Percentiles rank a stretch among this genome's conserved stretches.
Conservation (phyloP, 1,140 invertebrate species). For the Ylistrum balloti region DNA sequence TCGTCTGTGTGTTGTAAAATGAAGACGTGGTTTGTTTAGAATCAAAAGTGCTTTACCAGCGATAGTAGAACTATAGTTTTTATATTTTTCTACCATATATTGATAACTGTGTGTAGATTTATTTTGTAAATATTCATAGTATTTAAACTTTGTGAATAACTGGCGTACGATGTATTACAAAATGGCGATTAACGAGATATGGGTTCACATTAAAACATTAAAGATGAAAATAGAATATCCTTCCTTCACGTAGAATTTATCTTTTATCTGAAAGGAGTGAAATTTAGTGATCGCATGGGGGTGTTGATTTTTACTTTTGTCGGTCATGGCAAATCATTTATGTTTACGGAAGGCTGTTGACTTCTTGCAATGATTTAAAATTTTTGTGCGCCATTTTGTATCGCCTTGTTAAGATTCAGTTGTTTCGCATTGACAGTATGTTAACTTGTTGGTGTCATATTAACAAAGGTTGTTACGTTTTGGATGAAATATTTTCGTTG, state of each 20-base stretch:
- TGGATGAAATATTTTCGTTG: not conserved
- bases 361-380: too few species aligned
- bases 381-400: not conserved
- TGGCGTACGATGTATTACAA: not conserved
- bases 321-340: too few species aligned
- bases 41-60: not conserved
- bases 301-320: too few species aligned
- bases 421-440: not conserved
- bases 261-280: too few species aligned
- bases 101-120: not conserved
- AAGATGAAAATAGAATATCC: too few species aligned
- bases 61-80: not conserved
- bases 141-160: conserved; percentile 30
- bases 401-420: not conserved
- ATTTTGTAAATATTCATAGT: conserved; percentile 22
- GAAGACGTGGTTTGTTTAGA: too few species aligned
- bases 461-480: conserved; percentile 24
- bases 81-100: not conserved
- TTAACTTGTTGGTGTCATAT: not conserved
- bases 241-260: too few species aligned
- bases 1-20: too few species aligned
- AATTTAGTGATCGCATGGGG: too few species aligned
- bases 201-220: too few species aligned
- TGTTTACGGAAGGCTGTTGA: too few species aligned
- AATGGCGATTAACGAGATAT: not conserved